Conservation (phyloP, 2,888 invertebrate species). For the Drosophila diplacantha region DNA sequence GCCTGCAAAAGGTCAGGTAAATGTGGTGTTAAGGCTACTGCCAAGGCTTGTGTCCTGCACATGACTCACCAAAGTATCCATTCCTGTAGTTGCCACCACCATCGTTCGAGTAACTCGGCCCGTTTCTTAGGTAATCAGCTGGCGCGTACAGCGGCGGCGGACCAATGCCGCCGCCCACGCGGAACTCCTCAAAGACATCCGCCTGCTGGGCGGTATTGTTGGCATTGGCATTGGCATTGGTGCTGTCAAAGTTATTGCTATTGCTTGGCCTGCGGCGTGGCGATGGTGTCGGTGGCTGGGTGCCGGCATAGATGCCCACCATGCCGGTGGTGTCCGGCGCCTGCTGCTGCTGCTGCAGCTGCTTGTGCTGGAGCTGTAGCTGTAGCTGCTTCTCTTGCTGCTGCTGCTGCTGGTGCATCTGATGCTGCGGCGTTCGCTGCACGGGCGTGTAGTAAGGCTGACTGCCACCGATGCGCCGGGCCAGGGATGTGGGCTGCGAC, state of each 20-base stretch:
- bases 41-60: rapidly evolving
- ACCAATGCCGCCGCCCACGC: constrained; percentile 68
- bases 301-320: constrained; percentile 78
- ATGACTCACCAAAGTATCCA: constrained; percentile 75
- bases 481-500: constrained; percentile 52
- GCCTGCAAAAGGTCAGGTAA: too few relatives aligned
- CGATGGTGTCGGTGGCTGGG: constrained; percentile 82
- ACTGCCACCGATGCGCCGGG: constrained; percentile 59
- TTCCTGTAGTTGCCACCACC: constrained; percentile 73
- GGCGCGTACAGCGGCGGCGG: constrained; percentile 71
- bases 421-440: constrained; percentile 62
- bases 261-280: constrained; percentile 86
- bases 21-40: too few relatives aligned
- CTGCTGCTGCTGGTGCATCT: constrained; percentile 39
- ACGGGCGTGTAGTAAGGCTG: constrained; percentile 64
- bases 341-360: constrained; percentile 21
- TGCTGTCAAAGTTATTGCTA: constrained; percentile 81
- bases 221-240: too few relatives aligned
- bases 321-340: constrained; percentile 77
- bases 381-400: constrained; percentile 74
- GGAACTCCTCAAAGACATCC: constrained; percentile 66
- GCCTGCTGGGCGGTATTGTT: constrained; percentile 17
- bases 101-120: constrained; percentile 75
- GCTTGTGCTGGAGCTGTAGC: constrained; percentile 79
- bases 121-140: constrained; percentile 72